A percentile compares a stretch with the other conserved stretches of the same genome.
Evolutionary conservation across 2,113 vertebrate species (phyloP).

Genomic region (Telmatochromis sp.): DNA sequence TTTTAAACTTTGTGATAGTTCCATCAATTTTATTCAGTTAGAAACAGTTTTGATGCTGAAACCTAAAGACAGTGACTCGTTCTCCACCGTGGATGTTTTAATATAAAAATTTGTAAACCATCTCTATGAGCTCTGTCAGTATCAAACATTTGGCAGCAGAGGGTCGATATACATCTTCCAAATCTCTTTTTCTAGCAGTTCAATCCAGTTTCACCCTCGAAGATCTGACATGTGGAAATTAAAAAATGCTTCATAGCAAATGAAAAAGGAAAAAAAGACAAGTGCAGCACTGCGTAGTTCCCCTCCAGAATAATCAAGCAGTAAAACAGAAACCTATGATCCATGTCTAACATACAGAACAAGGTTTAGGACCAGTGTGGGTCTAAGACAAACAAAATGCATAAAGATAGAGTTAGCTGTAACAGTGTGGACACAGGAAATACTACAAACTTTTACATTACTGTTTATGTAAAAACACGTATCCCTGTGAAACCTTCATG

Average conservation of each 20-base stretch:
- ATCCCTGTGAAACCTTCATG: background rate
- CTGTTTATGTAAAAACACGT: background rate
- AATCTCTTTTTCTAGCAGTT: background rate
- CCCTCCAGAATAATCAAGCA: background rate
- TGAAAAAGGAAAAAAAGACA: background rate
- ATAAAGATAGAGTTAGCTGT: rapidly evolving
- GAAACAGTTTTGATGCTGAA: background rate
- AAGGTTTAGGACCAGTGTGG: background rate
- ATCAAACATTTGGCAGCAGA: background rate
- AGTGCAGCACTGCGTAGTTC: background rate
- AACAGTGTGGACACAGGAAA: background rate
- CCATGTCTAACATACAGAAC: background rate
- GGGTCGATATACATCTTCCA: background rate
- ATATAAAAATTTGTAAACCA: background rate
- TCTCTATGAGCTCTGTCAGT: background rate
- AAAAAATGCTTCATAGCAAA: background rate
- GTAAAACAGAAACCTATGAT: background rate
- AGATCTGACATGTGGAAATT: background rate
- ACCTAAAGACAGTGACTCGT: background rate
- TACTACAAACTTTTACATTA: background rate
- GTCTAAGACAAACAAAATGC: background rate
- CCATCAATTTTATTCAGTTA: background rate
- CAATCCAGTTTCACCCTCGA: background rate
- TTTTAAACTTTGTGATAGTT: rapidly evolving
- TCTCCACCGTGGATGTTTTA: background rate